Evolutionary conservation across 2,888 invertebrate species (phyloP).

Genomic region (Drosophila mettleri): DNA sequence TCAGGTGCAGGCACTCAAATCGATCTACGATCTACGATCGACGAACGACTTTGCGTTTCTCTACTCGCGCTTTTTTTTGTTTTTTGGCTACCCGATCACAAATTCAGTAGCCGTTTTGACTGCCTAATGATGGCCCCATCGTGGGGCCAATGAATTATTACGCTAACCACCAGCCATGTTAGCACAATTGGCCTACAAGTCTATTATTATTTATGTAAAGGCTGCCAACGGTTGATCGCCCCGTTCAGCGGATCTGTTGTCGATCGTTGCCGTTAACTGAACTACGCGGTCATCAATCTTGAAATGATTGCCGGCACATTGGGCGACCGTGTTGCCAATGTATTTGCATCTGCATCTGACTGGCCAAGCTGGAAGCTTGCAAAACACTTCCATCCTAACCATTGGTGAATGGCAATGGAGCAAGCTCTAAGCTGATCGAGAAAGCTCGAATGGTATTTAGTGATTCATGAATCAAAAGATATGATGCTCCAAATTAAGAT

Average conservation of each 20-base stretch:
- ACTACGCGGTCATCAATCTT: constrained; percentile 77
- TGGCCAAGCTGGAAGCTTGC: constrained; percentile 22
- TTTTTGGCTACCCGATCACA: constrained; percentile 61
- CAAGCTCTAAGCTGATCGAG: constrained; percentile 26
- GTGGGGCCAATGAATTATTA: constrained; percentile 71
- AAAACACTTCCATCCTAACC: background rate
- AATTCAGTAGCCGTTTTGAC: constrained; percentile 79
- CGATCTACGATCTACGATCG: constrained; percentile 40
- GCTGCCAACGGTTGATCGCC: constrained; percentile 48
- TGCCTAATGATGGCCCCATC: constrained; percentile 74
- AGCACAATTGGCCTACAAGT: constrained; percentile 80
- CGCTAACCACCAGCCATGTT: constrained; percentile 78
- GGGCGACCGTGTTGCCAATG: constrained; percentile 46
- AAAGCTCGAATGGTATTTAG: background rate
- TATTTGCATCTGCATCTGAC: constrained; percentile 59
- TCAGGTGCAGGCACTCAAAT: constrained; percentile 54
- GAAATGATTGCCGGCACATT: constrained; percentile 76
- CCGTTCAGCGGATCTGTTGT: constrained; percentile 54
- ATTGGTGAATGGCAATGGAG: background rate
- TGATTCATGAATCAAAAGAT: background rate
- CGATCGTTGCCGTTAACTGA: constrained; percentile 71
- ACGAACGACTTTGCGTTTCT: constrained; percentile 4
- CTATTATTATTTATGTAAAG: constrained; percentile 78
- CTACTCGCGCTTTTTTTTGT: constrained; percentile 3
- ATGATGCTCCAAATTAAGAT: background rate